Conservation (phyloP, 2,888 invertebrate genomes). For the Ceratothoa steindachneri region DNA sequence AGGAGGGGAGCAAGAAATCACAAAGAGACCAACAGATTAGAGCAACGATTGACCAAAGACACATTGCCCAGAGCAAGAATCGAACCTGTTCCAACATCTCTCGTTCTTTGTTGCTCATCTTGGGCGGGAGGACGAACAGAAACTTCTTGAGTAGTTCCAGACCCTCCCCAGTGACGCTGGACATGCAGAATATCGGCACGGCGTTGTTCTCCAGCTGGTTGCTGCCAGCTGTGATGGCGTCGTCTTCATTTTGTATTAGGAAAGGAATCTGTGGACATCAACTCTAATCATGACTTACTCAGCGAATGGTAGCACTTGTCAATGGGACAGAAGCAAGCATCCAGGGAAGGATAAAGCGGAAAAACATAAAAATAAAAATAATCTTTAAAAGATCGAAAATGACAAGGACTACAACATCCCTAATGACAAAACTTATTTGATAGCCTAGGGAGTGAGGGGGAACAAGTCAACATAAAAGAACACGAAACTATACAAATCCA, state of each 20-base stretch:
- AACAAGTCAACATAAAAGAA: not conserved
- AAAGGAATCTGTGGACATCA: slow-evolving; percentile 62
- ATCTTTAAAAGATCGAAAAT: too few species aligned
- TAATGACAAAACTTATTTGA: too few species aligned
- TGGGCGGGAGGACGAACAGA: slow-evolving; percentile 73
- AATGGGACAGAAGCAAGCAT: not conserved
- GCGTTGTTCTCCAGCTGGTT: slow-evolving; percentile 63
- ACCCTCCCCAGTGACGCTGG: slow-evolving; percentile 83
- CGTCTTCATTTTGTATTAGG: slow-evolving; percentile 64
- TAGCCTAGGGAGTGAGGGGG: not conserved
- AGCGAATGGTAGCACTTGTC: too few species aligned
- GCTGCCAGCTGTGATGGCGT: slow-evolving; percentile 70
- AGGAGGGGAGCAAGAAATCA: too few species aligned
- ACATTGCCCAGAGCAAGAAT: too few species aligned
- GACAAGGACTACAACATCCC: too few species aligned
- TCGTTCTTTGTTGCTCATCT: slow-evolving; percentile 62
- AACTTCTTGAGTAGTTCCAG: slow-evolving; percentile 77
- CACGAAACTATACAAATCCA: not conserved
- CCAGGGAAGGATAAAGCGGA: not conserved
- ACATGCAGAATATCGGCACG: slow-evolving; percentile 80
- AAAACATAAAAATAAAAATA: too few species aligned
- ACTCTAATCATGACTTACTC: too few species aligned
- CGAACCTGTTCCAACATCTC: slow-evolving; percentile 65
- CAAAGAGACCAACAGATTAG: too few species aligned
- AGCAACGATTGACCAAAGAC: too few species aligned